Conservation (phyloP, 2,797 vertebrate species). For the Xerus rutilus region DNA sequence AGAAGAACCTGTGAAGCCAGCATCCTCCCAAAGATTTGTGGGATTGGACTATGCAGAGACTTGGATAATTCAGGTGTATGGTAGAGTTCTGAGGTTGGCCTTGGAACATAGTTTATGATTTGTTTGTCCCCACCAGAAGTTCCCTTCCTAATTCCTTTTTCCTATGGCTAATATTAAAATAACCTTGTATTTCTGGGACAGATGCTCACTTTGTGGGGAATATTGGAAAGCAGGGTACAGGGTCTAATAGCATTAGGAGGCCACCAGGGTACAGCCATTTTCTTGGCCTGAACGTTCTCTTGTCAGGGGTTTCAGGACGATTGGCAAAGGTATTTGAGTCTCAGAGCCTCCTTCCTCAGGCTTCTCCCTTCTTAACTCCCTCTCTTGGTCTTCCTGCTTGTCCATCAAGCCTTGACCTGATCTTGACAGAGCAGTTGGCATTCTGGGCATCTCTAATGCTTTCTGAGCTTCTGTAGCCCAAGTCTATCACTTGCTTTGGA, state of each 20-base stretch:
- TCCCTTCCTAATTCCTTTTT: conserved; percentile 2
- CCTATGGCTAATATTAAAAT: neutral
- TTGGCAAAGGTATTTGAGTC: neutral
- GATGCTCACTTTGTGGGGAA: neutral
- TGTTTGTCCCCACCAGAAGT: neutral
- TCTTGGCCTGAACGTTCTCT: neutral
- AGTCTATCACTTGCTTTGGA: neutral
- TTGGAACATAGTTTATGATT: neutral
- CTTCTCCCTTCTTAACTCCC: neutral
- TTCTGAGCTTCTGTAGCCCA: neutral
- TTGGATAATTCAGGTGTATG: neutral
- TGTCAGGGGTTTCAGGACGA: neutral
- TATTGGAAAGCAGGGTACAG: neutral
- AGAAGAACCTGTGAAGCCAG: neutral
- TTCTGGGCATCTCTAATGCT: neutral
- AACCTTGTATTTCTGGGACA: neutral
- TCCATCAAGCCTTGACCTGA: neutral
- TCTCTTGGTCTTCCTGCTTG: neutral
- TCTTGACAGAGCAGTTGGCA: neutral
- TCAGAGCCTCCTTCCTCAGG: neutral
- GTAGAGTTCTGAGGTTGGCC: neutral
- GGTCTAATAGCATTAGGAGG: neutral
- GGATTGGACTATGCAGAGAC: neutral
- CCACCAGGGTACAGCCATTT: neutral
- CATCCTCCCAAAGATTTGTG: neutral